phyloP scores from a whole-genome alignment of 2,113 vertebrate genomes.

The Rhegmatorhina hoffmannsi region DNA sequence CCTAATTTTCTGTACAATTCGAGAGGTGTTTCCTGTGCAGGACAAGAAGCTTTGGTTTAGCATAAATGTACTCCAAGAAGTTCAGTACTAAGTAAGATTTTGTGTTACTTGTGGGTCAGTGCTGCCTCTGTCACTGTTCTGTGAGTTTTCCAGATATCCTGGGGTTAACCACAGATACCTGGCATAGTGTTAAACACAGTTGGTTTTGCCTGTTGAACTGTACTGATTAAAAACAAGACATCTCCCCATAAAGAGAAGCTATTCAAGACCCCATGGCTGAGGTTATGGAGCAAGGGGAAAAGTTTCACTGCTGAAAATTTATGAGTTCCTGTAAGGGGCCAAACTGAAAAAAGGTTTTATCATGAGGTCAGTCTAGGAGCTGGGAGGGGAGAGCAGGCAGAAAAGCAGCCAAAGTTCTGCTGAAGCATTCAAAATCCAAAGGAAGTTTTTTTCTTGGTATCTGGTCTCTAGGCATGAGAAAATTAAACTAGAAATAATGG shows the following conservation, averaged over 20 bases:
- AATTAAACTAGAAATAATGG: background rate
- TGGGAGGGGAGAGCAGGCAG: background rate
- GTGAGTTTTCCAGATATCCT: background rate
- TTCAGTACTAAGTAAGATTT: background rate
- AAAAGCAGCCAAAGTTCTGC: background rate
- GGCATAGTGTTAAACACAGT: background rate
- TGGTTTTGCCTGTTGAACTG: background rate
- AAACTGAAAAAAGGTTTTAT: slow-evolving; percentile 21
- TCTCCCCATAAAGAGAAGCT: background rate
- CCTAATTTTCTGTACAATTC: background rate
- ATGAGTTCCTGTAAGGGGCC: background rate
- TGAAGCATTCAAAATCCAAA: background rate
- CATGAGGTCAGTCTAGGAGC: background rate
- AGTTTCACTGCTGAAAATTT: background rate
- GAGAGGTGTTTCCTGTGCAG: background rate
- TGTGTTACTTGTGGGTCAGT: background rate
- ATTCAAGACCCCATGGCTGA: background rate
- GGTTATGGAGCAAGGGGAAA: background rate
- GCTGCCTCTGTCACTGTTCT: background rate
- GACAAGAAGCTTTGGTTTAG: background rate
- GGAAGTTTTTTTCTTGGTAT: background rate
- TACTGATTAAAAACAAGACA: background rate
- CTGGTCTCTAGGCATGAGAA: background rate
- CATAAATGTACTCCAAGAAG: background rate
- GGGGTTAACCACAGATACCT: background rate